These are phyloP conservation scores for Ardeotis arabs DNA, from an alignment of 2,113 vertebrate genomes.

Conservation along the genomic window DNA sequence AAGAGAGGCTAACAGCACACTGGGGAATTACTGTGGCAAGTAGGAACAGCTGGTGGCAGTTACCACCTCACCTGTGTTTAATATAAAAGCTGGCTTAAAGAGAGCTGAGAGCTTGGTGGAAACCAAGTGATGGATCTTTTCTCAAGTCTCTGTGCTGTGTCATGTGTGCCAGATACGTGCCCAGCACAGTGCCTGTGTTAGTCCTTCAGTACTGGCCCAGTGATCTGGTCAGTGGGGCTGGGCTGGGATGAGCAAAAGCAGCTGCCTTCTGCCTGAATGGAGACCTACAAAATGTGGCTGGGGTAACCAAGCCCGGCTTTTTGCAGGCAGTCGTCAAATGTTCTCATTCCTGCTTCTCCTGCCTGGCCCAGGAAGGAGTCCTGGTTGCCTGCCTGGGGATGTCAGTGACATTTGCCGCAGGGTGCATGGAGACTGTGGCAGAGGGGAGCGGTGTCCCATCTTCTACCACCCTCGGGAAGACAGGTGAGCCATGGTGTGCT, in stretches of 20 bases:
- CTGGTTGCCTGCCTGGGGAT: neutral
- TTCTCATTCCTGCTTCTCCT: neutral
- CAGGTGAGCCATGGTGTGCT: neutral
- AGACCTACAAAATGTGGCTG: neutral
- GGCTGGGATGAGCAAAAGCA: neutral
- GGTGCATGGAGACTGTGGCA: neutral
- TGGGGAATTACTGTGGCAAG: neutral
- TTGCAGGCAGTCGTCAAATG: neutral
- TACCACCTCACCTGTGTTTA: neutral
- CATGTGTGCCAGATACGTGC: neutral
- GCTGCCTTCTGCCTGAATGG: neutral
- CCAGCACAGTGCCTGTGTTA: neutral
- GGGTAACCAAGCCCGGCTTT: neutral
- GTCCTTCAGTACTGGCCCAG: neutral
- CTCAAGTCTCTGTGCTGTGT: neutral
- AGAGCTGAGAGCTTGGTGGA: neutral
- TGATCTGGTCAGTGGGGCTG: neutral
- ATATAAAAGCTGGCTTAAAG: neutral
- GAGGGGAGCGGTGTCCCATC: neutral
- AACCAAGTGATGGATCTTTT: neutral
- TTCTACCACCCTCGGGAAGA: neutral
- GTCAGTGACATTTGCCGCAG: neutral
- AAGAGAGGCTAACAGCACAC: neutral
- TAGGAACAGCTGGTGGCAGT: neutral
- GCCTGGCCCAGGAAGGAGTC: neutral